phyloP scores from a whole-genome alignment of 2,113 vertebrate species.

The Malurus melanocephalus region DNA sequence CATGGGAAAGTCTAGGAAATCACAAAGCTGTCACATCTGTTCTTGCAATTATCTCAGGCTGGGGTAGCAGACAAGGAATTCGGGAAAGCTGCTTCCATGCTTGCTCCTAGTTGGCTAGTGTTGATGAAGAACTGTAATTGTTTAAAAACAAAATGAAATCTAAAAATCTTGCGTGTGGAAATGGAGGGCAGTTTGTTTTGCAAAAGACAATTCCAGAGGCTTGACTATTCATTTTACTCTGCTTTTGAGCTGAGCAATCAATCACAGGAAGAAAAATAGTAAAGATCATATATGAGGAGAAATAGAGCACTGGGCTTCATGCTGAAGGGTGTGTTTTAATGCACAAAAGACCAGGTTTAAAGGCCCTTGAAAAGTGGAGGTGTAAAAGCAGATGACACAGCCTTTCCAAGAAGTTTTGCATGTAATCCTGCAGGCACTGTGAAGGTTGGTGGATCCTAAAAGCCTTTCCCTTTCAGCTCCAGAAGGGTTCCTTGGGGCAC shows the following conservation, averaged over 20 bases:
- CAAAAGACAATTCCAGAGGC: background rate
- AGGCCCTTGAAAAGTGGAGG: background rate
- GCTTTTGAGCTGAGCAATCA: background rate
- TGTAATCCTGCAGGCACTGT: background rate
- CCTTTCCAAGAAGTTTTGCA: slow-evolving; percentile 8
- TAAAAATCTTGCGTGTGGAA: background rate
- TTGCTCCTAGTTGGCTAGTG: background rate
- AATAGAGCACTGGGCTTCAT: background rate
- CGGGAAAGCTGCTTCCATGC: background rate
- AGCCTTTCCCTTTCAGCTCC: background rate
- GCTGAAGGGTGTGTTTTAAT: background rate
- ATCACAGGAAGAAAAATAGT: background rate
- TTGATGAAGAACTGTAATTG: background rate
- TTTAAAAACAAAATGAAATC: background rate
- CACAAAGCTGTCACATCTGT: background rate
- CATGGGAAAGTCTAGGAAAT: slow-evolving; percentile 8
- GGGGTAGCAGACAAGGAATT: background rate
- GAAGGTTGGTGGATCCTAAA: background rate
- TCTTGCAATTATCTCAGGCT: background rate
- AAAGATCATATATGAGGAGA: background rate
- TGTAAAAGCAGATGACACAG: slow-evolving; percentile 4
- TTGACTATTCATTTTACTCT: background rate
- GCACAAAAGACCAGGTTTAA: slow-evolving; percentile 6
- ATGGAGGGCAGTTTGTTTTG: background rate
- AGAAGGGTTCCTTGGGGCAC: background rate